Conservation (phyloP, 2,888 invertebrate genomes). For the Odontomyia ornata region DNA sequence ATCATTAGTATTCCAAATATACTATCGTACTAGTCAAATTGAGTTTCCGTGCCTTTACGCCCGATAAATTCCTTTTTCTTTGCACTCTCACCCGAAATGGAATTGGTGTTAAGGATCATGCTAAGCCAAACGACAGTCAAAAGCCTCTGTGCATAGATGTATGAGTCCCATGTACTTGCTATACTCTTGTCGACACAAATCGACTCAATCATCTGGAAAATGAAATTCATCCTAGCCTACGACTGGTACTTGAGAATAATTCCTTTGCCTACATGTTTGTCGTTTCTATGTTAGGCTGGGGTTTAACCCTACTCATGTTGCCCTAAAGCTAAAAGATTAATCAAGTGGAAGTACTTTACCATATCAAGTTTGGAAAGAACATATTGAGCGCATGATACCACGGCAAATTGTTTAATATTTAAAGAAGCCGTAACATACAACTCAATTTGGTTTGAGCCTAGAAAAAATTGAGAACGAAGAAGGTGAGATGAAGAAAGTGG, state of each 20-base stretch:
- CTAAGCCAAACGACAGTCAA: not conserved
- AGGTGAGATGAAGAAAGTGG: too few species aligned
- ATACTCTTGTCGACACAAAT: not conserved
- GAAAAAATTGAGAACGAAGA: too few species aligned
- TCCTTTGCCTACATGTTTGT: not conserved
- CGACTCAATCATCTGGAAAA: slow-evolving; percentile 25
- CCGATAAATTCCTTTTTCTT: slow-evolving; percentile 18
- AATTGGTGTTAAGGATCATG: not conserved
- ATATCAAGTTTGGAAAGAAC: too few species aligned
- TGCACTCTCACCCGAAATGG: not conserved
- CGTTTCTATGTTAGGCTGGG: too few species aligned
- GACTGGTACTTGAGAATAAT: slow-evolving; percentile 5
- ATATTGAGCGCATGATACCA: not conserved
- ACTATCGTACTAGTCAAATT: not conserved
- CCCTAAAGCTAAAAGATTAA: not conserved
- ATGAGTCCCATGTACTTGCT: not conserved
- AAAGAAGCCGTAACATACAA: not conserved
- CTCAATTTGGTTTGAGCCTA: too few species aligned
- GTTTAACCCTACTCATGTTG: not conserved
- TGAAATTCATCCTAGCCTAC: slow-evolving; percentile 19
- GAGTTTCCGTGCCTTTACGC: slow-evolving; percentile 33
- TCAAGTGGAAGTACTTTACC: not conserved
- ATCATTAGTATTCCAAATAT: slow-evolving; percentile 25
- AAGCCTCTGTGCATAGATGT: not conserved
- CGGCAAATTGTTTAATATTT: not conserved